Percentiles rank a stretch among this genome's conserved stretches.
Evolutionary conservation across 2,797 vertebrate species (phyloP).

Genomic region (Pangasius sanitwongsei): DNA sequence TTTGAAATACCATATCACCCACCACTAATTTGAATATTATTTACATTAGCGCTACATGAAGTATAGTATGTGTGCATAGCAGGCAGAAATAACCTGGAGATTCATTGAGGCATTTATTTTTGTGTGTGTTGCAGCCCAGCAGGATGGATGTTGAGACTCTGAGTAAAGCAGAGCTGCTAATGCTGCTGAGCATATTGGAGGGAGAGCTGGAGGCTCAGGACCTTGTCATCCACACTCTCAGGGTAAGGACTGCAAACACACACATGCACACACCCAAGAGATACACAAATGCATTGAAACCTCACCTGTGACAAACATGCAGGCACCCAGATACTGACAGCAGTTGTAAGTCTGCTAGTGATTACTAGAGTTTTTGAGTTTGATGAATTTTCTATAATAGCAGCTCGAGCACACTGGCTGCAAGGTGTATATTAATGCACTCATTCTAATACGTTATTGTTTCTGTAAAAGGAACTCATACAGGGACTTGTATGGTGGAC

Average conservation of each 20-base stretch:
- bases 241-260: conserved; percentile 76
- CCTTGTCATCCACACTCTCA: conserved; percentile 93
- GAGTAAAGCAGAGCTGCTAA: conserved; percentile 93
- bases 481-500: neutral
- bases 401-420: neutral
- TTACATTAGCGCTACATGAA: neutral
- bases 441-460: neutral
- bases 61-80: neutral
- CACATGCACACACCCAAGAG: conserved; percentile 17
- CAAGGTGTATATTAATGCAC: neutral
- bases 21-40: neutral
- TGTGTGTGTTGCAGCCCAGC: conserved; percentile 18
- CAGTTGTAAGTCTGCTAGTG: neutral
- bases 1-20: neutral
- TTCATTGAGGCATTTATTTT: neutral
- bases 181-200: conserved; percentile 94
- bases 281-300: conserved; percentile 2
- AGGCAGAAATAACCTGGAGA: neutral
- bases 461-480: neutral
- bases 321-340: neutral
- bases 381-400: neutral
- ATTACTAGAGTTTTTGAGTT: neutral
- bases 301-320: neutral
- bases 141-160: conserved; percentile 58
- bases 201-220: conserved; percentile 97